Evolutionary conservation across 2,113 vertebrate species (phyloP).

Genomic region (Origma solitaria): DNA sequence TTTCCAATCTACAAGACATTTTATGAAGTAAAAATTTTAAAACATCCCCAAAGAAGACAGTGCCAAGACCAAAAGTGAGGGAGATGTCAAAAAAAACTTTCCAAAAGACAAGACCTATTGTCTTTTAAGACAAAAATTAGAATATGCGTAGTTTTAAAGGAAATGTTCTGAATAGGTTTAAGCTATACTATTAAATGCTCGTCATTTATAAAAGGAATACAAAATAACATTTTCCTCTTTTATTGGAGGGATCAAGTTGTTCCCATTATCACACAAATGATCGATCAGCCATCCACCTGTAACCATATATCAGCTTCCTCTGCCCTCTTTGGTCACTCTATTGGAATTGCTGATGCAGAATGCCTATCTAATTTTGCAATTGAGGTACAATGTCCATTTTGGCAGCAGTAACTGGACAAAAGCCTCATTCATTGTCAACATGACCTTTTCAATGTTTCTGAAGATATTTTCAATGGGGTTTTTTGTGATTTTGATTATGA

Average conservation of each 20-base stretch:
- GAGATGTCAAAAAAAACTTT: background rate
- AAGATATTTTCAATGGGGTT: background rate
- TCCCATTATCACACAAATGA: background rate
- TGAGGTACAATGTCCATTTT: background rate
- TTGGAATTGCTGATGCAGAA: background rate
- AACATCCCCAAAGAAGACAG: background rate
- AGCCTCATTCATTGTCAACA: background rate
- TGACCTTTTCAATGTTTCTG: background rate
- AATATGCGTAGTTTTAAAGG: background rate
- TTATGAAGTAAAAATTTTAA: background rate
- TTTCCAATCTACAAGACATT: background rate
- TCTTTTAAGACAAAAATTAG: background rate
- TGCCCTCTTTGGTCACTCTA: background rate
- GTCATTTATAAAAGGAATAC: background rate
- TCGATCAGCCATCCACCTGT: background rate
- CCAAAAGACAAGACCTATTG: background rate
- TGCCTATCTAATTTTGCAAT: background rate
- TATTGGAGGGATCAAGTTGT: background rate
- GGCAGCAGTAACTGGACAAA: background rate
- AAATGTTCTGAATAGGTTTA: background rate
- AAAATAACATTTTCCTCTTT: background rate
- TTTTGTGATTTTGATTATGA: background rate
- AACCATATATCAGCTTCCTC: accelerated
- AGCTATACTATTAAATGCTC: background rate
- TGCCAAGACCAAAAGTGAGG: background rate